These are phyloP conservation scores for Colinus virginianus DNA, from an alignment of 2,113 vertebrate genomes.

Conservation along the genomic window DNA sequence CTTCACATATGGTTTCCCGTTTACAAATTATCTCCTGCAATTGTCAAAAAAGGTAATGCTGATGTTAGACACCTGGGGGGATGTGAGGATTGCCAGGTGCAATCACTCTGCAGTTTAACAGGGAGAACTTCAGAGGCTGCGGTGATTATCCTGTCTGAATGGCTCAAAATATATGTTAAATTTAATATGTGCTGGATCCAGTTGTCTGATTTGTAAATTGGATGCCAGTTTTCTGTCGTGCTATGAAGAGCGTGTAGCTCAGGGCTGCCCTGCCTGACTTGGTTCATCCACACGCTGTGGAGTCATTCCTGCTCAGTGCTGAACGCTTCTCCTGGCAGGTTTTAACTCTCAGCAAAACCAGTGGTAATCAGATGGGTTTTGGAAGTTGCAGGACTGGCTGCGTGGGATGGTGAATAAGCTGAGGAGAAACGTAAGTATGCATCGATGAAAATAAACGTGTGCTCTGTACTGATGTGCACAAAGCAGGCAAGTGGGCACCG, in stretches of 20 bases:
- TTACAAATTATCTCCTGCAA: not conserved
- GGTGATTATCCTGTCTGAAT: not conserved
- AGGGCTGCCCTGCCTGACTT: not conserved
- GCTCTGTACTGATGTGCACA: rapidly evolving
- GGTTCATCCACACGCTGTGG: not conserved
- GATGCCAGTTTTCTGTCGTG: not conserved
- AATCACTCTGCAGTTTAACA: not conserved
- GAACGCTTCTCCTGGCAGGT: not conserved
- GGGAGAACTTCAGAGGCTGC: not conserved
- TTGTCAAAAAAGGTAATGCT: not conserved
- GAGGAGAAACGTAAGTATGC: not conserved
- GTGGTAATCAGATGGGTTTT: not conserved
- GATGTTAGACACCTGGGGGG: not conserved
- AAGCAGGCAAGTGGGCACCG: not conserved
- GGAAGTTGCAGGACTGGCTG: not conserved
- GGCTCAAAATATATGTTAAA: not conserved
- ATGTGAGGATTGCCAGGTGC: not conserved
- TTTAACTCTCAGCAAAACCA: not conserved
- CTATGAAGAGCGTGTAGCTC: not conserved
- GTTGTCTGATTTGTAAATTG: not conserved
- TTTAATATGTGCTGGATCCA: not conserved
- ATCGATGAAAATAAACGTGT: not conserved
- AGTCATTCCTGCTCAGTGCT: not conserved
- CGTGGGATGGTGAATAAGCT: not conserved
- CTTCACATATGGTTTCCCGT: not conserved